phyloP scores from a whole-genome alignment of 2,888 invertebrate genomes.

The Mellilla xanthometata region DNA sequence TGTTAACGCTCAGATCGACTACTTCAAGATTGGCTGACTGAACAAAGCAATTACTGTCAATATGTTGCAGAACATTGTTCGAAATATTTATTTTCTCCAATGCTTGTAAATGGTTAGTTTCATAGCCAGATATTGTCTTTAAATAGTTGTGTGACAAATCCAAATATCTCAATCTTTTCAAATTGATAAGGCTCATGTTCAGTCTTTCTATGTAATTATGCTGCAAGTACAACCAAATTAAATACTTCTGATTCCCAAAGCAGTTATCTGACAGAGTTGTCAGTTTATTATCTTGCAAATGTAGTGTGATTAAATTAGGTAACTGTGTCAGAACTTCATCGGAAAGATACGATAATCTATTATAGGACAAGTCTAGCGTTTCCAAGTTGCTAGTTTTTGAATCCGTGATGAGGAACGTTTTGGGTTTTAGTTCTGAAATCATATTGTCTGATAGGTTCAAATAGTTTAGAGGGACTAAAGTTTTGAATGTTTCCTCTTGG shows the following conservation, averaged over 20 bases:
- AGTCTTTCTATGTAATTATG: slow-evolving; percentile 51
- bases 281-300: slow-evolving; percentile 54
- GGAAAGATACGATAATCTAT: slow-evolving; percentile 43
- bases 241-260: slow-evolving; percentile 43
- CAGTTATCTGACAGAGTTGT: slow-evolving; percentile 44
- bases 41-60: slow-evolving; percentile 60
- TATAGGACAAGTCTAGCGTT: slow-evolving; percentile 56
- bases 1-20: slow-evolving; percentile 60
- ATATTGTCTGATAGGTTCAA: slow-evolving; percentile 59
- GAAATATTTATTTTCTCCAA: slow-evolving; percentile 57
- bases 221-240: slow-evolving; percentile 45
- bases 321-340: slow-evolving; percentile 41
- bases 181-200: slow-evolving; percentile 50
- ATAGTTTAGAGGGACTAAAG: slow-evolving; percentile 35
- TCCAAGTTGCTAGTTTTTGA: slow-evolving; percentile 32
- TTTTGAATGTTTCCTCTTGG: slow-evolving; percentile 48
- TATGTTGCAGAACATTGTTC: slow-evolving; percentile 48
- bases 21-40: slow-evolving; percentile 45
- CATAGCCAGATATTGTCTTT: slow-evolving; percentile 46
- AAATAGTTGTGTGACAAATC: slow-evolving; percentile 57
- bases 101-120: slow-evolving; percentile 49
- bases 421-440: slow-evolving; percentile 42
- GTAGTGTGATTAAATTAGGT: slow-evolving; percentile 42
- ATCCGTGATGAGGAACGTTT: slow-evolving; percentile 43
- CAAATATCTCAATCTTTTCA: slow-evolving; percentile 47